A percentile compares a stretch with the other conserved stretches of the same genome.
phyloP scores from a whole-genome alignment of 2,888 invertebrate genomes.

The Nowickia ferox region DNA sequence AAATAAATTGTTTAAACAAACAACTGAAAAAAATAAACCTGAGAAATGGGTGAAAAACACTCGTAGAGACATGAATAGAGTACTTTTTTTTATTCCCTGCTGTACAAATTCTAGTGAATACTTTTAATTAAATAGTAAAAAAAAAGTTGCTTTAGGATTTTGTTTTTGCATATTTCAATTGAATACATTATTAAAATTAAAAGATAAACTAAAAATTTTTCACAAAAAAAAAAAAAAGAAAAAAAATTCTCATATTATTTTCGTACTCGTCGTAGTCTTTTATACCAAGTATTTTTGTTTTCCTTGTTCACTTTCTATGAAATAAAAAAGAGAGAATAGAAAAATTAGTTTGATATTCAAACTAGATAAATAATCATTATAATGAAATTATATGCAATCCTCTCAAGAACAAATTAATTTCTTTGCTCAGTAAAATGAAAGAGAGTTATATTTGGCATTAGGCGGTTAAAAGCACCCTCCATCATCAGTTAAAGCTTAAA shows the following conservation, averaged over 20 bases:
- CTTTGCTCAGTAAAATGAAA: neutral
- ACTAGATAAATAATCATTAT: slow-evolving; percentile 34
- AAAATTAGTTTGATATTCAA: neutral
- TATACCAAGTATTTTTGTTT: neutral
- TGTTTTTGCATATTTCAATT: slow-evolving; percentile 8
- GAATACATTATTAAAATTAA: slow-evolving; percentile 20
- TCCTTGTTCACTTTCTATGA: neutral
- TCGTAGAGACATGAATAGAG: no score
- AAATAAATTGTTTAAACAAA: slow-evolving; percentile 32
- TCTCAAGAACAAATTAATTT: slow-evolving; percentile 1
- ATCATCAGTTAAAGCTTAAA: no score
- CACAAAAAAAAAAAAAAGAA: neutral
- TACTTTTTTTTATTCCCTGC: neutral
- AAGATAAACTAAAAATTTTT: slow-evolving; percentile 18
- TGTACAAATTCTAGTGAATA: neutral
- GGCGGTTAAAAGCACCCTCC: neutral
- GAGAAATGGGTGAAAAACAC: neutral
- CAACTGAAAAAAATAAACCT: slow-evolving; percentile 14
- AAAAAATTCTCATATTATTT: slow-evolving; percentile 20
- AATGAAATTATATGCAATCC: neutral
- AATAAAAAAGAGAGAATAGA: neutral
- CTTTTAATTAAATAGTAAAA: slow-evolving; percentile 8
- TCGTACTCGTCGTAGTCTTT: neutral
- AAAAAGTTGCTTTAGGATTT: neutral
- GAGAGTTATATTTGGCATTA: neutral